Base-by-base conservation (phyloP, 2,113 vertebrate genomes). In the Nicator chloris region DNA sequence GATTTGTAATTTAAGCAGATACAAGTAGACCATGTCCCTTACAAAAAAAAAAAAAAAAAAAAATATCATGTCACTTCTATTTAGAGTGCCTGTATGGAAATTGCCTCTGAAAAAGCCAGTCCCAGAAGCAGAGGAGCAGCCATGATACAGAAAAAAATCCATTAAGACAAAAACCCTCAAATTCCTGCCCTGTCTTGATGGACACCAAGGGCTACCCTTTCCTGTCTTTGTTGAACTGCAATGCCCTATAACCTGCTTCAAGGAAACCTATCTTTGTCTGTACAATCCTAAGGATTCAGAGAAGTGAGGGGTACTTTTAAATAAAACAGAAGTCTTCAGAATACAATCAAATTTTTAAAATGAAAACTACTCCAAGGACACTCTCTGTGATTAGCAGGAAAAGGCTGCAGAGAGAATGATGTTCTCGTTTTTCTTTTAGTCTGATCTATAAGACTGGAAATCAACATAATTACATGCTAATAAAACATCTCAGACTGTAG, bases 1-100 rank as follows among this genome's bases (percentile, higher is more conserved):
- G 19, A 86, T 73, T 82, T 72, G 50, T 50, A 63, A 95, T 77
- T 88, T 82, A 88, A 94, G 60, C 13, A 83, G 77, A 77, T 82
- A 72, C 40, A 89, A 94, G 30, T 63, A 19, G 50, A 92, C 72
- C 19, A 4, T 61, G 26, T 79, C n/a, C 26, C 30, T 42, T 56
- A 42, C 30, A 64, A 70, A 39, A 84, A 88, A 37, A 0, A 12
- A 39, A 84, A 88, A 37, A 0, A 12, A 64, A 70, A 39, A 84
- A 88, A 37, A 0, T 11, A 83, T 82, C 49, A 66, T 1, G 0
- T 94, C 33, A 35, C 37, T 69, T 88, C 35, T 68, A 30, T 84
- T 87, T 86, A 60, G n/a, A 89, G 26, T 53, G 19, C 16, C 39
- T 82, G 18, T 63, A 28, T 2, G 31, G 69, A 91, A 95, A 63